A percentile compares a stretch with the other conserved stretches of the same genome.
These are phyloP conservation scores for Ceryle rudis DNA, from an alignment of 2,797 vertebrate species.

Conservation along the genomic window DNA sequence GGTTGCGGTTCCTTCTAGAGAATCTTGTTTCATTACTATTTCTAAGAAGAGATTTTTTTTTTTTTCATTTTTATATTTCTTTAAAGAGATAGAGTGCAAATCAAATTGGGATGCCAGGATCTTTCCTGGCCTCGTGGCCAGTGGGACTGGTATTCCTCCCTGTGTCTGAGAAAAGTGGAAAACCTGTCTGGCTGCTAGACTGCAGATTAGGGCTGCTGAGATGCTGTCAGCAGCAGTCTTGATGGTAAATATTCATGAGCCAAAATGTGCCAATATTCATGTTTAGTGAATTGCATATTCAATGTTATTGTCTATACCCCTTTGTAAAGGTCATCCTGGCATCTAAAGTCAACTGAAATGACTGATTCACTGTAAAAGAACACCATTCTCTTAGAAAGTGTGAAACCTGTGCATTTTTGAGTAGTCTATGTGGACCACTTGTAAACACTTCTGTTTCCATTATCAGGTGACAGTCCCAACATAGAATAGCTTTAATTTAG, in stretches of 20 bases:
- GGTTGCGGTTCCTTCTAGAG: background rate
- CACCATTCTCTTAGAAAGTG: background rate
- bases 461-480: conserved; percentile 10
- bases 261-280: conserved; percentile 52
- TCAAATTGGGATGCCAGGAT: background rate
- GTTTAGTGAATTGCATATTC: conserved; percentile 44
- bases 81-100: background rate
- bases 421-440: background rate
- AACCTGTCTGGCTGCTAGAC: conserved; percentile 35
- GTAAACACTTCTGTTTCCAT: conserved; percentile 42
- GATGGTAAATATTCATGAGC: conserved; percentile 64
- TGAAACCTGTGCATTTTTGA: conserved; percentile 36
- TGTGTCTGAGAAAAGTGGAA: conserved; percentile 16
- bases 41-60: background rate
- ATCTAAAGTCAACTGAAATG: conserved; percentile 38
- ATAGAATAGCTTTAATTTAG: conserved; percentile 17
- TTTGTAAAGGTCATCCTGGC: conserved; percentile 44
- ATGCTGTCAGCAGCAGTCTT: conserved; percentile 44
- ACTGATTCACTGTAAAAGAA: conserved; percentile 30
- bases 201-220: conserved; percentile 36
- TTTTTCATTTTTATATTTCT: background rate
- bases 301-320: conserved; percentile 35
- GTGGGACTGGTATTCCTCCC: conserved; percentile 1
- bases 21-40: background rate
- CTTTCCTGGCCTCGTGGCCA: background rate